Conservation (phyloP, 2,797 vertebrate species). For the Catostomus latipinnis region DNA sequence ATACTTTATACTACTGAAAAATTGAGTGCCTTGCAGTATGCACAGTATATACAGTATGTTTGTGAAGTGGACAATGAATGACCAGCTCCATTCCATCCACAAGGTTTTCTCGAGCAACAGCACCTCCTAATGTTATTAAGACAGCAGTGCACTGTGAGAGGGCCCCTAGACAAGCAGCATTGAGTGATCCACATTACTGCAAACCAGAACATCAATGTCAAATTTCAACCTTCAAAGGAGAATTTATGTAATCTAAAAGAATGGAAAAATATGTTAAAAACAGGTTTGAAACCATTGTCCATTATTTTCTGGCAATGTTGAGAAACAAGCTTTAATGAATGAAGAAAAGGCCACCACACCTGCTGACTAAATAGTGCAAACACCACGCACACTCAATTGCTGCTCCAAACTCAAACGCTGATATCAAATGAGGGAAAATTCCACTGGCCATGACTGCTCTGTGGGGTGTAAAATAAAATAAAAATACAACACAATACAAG, state of each 20-base stretch:
- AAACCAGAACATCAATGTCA: slow-evolving; percentile 14
- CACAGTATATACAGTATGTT: background rate
- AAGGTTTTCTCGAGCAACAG: slow-evolving; percentile 71
- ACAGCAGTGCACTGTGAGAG: slow-evolving; percentile 79
- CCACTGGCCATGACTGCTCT: slow-evolving; percentile 83
- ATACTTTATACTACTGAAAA: too few relatives aligned
- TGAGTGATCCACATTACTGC: slow-evolving; percentile 61
- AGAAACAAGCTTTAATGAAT: background rate
- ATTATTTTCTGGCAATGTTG: background rate
- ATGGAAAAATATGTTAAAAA: background rate
- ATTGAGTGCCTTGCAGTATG: too few relatives aligned
- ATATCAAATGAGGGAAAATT: slow-evolving; percentile 83
- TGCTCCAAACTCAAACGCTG: slow-evolving; percentile 77
- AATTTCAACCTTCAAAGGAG: background rate
- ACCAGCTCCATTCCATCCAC: slow-evolving; percentile 87
- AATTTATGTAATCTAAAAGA: background rate
- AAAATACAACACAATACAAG: background rate
- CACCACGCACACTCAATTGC: slow-evolving; percentile 94
- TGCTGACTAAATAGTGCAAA: slow-evolving; percentile 90
- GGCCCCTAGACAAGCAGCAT: slow-evolving; percentile 75
- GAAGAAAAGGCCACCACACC: slow-evolving; percentile 73
- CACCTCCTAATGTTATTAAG: slow-evolving; percentile 81
- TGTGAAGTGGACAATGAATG: slow-evolving; percentile 53
- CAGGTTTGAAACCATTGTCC: background rate
- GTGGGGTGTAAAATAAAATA: slow-evolving; percentile 28